Base-by-base conservation (phyloP, 2,113 vertebrate genomes). In the Thamnaconus septentrionalis region DNA sequence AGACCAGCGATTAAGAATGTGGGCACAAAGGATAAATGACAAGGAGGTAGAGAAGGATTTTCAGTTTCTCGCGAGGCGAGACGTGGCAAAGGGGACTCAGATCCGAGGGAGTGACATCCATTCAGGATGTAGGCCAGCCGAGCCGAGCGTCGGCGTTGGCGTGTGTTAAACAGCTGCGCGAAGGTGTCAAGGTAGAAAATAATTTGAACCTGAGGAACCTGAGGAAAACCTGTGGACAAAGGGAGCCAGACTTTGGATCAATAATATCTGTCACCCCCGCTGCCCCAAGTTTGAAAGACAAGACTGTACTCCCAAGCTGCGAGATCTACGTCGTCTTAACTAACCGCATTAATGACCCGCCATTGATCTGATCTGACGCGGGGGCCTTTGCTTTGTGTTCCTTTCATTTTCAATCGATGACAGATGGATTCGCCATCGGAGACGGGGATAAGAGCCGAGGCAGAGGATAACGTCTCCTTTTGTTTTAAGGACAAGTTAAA, bases 321-420 rank as follows among this genome's bases (percentile, higher is more conserved):
- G 42, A 71, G 84, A 91, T 90, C 91, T 86, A 60, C 64, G 85
- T 90, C 90, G 88, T 31, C 90, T 91, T 92, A 91, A 88, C 88
- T 79, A 88, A 86, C 81, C 75, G 87, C 87, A 91, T 93, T 92
- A 91, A 91, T 87, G 89, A 92, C 84, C 74, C 56, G 11, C 66
- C 75, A 91, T 87, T 89, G 88, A 92, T 90, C 85, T 83, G 81
- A 88, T 86, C 79, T 83, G 85, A 86, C 78, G 76, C 64, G 78
- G 79, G 18, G 83, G 84, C 85, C 84, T 69, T 84, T 71, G 72
- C 88, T 85, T 90, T 88, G 80, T 62, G 81, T 91, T 85, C 76
- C 90, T 90, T 91, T 92, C 87, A 91, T 91, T 92, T 90, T 83
- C 81, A 87, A 87, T 91, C 91, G 73, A 92, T 92, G 87, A 78